A percentile compares a stretch with the other conserved stretches of the same genome.
phyloP scores from a whole-genome alignment of 2,888 invertebrate species.

The Catotricha subobsoleta region DNA sequence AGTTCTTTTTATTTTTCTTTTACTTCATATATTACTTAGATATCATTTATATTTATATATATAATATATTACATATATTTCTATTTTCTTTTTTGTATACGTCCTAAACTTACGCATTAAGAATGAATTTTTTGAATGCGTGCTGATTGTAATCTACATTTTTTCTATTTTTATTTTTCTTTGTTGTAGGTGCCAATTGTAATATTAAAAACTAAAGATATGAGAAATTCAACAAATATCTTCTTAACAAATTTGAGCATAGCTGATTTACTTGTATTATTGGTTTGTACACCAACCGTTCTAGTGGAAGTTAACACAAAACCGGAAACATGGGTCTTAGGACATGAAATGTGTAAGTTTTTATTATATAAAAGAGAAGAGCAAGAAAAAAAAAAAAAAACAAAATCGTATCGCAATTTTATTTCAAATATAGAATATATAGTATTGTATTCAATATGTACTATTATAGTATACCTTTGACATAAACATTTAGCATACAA shows the following conservation, averaged over 20 bases:
- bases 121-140: too few species aligned
- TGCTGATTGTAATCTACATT: too few species aligned
- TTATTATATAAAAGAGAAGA: too few species aligned
- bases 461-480: too few species aligned
- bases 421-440: too few species aligned
- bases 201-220: constrained; percentile 78
- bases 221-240: constrained; percentile 88
- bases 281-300: constrained; percentile 84
- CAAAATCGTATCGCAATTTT: too few species aligned
- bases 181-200: constrained; percentile 52
- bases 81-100: background rate
- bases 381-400: background rate
- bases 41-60: background rate
- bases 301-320: constrained; percentile 84
- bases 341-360: constrained; percentile 83
- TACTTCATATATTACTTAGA: background rate
- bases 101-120: too few species aligned
- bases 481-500: too few species aligned
- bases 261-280: constrained; percentile 76
- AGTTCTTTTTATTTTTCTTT: background rate
- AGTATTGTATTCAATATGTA: too few species aligned
- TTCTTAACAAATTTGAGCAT: constrained; percentile 86
- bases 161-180: background rate
- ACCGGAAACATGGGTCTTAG: constrained; percentile 84
- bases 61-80: background rate